phyloP scores from a whole-genome alignment of 2,113 vertebrate genomes.

The Pedionomus torquatus region DNA sequence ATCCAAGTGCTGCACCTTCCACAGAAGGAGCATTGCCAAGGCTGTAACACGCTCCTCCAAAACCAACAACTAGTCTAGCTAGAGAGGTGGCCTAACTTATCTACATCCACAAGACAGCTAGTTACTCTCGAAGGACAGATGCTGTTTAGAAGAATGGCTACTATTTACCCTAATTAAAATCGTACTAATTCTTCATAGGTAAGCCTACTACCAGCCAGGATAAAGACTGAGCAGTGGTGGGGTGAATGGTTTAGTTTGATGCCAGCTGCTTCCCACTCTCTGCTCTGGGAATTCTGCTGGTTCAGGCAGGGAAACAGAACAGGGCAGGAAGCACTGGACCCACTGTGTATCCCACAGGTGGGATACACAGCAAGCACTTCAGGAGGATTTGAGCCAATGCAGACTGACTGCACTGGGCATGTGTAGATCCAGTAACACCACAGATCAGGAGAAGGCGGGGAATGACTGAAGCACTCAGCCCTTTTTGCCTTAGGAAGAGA shows the following conservation, averaged over 20 bases:
- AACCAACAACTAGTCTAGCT: neutral
- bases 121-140: neutral
- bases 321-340: neutral
- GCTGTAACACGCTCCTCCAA: neutral
- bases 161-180: neutral
- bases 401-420: neutral
- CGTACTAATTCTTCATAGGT: neutral
- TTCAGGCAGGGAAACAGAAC: neutral
- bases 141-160: neutral
- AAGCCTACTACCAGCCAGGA: neutral
- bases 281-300: neutral
- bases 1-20: neutral
- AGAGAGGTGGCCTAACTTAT: neutral
- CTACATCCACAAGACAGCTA: neutral
- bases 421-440: neutral
- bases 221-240: neutral
- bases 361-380: neutral
- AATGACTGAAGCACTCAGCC: neutral
- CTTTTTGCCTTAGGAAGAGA: neutral
- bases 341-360: accelerated
- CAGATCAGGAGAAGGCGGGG: neutral
- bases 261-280: neutral
- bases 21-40: neutral
- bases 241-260: neutral
- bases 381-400: neutral